These are phyloP conservation scores for Tupiocoris notatus DNA, from an alignment of 2,888 invertebrate genomes.

Conservation along the genomic window DNA sequence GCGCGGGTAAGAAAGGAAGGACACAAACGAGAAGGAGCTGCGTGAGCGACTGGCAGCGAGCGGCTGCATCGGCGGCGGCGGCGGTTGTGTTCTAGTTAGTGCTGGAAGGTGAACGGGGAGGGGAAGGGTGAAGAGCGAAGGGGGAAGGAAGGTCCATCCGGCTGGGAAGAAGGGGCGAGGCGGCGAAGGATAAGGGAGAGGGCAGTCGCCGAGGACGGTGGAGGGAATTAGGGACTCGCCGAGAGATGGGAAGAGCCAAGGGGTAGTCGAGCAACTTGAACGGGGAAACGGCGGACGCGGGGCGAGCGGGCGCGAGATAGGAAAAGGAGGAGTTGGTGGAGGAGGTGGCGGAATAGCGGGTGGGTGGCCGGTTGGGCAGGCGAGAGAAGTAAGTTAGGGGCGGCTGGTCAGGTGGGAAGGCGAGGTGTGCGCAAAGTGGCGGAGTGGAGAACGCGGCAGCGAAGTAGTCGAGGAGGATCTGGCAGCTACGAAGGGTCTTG, in stretches of 20 bases:
- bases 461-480: no score
- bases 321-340: background rate
- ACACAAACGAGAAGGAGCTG: slow-evolving; percentile 34
- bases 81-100: slow-evolving; percentile 46
- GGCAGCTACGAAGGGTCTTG: slow-evolving; percentile 50
- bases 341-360: background rate
- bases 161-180: background rate
- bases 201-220: background rate
- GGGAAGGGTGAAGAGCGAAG: background rate
- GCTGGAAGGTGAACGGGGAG: background rate
- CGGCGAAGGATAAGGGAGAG: slow-evolving; percentile 23
- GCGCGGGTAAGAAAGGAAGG: background rate
- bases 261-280: background rate
- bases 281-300: background rate
- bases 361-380: background rate
- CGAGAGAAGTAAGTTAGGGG: background rate
- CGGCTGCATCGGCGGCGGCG: slow-evolving; percentile 19
- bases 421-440: slow-evolving; percentile 21
- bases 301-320: slow-evolving; percentile 15
- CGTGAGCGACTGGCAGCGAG: slow-evolving; percentile 30
- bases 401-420: slow-evolving; percentile 32
- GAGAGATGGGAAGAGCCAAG: background rate
- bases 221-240: background rate
- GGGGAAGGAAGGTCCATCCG: background rate
- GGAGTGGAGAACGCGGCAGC: background rate